Evolutionary conservation across 2,113 vertebrate species (phyloP).

Genomic region (Otolemur garnettii): DNA sequence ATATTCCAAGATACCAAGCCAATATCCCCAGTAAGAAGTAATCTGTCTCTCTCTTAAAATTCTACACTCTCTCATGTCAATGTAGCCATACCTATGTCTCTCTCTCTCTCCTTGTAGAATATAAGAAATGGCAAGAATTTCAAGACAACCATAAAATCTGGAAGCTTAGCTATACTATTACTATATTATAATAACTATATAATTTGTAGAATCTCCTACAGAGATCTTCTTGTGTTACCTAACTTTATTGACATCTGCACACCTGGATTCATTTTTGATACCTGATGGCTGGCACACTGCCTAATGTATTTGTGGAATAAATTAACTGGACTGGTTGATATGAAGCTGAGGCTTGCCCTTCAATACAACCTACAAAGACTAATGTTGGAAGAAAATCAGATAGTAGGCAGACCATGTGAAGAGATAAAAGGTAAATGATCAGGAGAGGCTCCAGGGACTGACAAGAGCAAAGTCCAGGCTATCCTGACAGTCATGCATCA

Average conservation of each 20-base stretch:
- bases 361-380: neutral
- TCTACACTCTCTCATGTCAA: neutral
- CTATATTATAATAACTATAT: neutral
- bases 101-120: neutral
- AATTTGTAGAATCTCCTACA: neutral
- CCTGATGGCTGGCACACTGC: neutral
- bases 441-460: neutral
- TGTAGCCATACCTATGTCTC: neutral
- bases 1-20: neutral
- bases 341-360: conserved; percentile 32
- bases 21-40: neutral
- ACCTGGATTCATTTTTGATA: neutral
- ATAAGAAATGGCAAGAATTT: neutral
- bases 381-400: neutral
- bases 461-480: neutral
- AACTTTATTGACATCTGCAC: conserved; percentile 6
- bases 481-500: neutral
- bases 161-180: neutral
- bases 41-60: neutral
- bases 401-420: neutral
- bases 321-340: neutral
- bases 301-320: neutral
- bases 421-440: neutral
- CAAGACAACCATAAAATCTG: neutral
- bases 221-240: neutral